Evolutionary conservation across 2,888 invertebrate species (phyloP).

Genomic region (Drosophila colorata): DNA sequence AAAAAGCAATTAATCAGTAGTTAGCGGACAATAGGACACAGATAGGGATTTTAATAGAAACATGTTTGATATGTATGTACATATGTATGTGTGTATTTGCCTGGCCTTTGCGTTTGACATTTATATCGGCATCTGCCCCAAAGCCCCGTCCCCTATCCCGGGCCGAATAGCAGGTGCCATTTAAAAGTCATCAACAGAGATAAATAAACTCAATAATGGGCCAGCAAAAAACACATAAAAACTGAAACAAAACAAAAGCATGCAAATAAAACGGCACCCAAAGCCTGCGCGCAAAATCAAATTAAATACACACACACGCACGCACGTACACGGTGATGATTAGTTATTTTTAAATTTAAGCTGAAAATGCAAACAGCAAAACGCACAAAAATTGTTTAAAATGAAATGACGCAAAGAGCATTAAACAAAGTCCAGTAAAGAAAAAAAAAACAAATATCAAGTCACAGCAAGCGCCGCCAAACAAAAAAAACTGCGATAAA

Average conservation of each 20-base stretch:
- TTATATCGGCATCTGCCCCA: slow-evolving; percentile 23
- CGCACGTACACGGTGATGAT: slow-evolving; percentile 32
- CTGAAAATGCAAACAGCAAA: slow-evolving; percentile 58
- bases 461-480: slow-evolving; percentile 55
- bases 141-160: neutral
- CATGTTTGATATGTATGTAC: slow-evolving; percentile 5
- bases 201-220: slow-evolving; percentile 76
- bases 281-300: slow-evolving; percentile 38
- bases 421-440: slow-evolving; percentile 61
- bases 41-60: slow-evolving; percentile 1
- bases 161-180: slow-evolving; percentile 65
- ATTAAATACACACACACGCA: slow-evolving; percentile 19
- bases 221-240: slow-evolving; percentile 49
- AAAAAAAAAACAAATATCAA: slow-evolving; percentile 43
- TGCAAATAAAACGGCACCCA: slow-evolving; percentile 64
- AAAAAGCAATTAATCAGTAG: slow-evolving; percentile 4
- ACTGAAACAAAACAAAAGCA: slow-evolving; percentile 46
- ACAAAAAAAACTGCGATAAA: slow-evolving; percentile 52
- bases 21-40: neutral
- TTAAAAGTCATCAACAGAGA: slow-evolving; percentile 75
- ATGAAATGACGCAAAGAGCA: slow-evolving; percentile 77
- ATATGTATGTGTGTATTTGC: slow-evolving; percentile 10
- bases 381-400: slow-evolving; percentile 61
- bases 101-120: slow-evolving; percentile 44
- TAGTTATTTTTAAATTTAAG: slow-evolving; percentile 71